Percentiles rank a stretch among this genome's conserved stretches.
Conservation (phyloP, 2,113 vertebrate species). For the Tonatia bakeri region DNA sequence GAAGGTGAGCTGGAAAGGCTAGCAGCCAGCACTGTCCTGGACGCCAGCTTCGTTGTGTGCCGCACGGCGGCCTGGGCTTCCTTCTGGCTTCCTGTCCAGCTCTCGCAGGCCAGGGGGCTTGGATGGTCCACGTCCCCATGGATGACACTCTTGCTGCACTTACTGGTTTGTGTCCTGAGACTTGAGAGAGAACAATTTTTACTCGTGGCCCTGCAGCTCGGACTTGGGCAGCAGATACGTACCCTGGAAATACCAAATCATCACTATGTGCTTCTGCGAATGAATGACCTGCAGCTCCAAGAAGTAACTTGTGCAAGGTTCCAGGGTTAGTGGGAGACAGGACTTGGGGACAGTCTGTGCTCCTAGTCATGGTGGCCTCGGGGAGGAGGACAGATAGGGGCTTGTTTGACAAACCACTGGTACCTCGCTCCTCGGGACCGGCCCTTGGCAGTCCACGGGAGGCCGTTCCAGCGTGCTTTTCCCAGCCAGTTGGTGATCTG, state of each 20-base stretch:
- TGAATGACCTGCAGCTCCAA: neutral
- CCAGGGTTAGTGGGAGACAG: neutral
- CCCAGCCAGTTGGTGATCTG: too few relatives aligned
- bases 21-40: neutral
- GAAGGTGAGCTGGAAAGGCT: neutral
- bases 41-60: neutral
- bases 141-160: neutral
- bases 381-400: neutral
- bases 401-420: neutral
- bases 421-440: neutral
- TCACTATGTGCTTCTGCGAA: neutral
- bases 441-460: neutral
- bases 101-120: neutral
- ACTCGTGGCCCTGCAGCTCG: neutral
- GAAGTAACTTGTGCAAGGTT: neutral
- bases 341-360: rapidly evolving
- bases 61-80: neutral
- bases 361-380: rapidly evolving
- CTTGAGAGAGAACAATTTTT: neutral
- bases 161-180: neutral
- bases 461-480: neutral
- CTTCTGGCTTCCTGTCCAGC: neutral
- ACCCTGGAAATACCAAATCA: neutral
- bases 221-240: neutral
- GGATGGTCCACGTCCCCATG: neutral